A percentile compares a stretch with the other conserved stretches of the same genome.
These are phyloP conservation scores for Amorpha juglandis DNA, from an alignment of 2,888 invertebrate genomes.

Conservation along the genomic window DNA sequence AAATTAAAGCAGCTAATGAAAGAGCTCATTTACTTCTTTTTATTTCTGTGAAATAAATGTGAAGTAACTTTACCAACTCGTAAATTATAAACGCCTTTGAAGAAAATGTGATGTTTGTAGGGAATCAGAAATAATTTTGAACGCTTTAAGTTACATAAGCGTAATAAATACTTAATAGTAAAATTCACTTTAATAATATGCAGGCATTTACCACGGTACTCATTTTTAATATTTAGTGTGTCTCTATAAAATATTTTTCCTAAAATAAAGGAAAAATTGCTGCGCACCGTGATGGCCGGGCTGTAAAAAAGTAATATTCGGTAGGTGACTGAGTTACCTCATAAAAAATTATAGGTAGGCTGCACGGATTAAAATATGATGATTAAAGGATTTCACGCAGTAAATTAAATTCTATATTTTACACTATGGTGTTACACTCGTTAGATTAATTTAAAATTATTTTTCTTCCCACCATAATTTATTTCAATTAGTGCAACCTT, in stretches of 20 bases:
- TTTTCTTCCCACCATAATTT: too few relatives aligned
- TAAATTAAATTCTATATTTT: slow-evolving; percentile 13
- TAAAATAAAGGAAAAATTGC: slow-evolving; percentile 48
- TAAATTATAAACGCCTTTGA: too few relatives aligned
- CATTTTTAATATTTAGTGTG: slow-evolving; percentile 35
- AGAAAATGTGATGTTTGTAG: too few relatives aligned
- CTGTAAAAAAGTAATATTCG: slow-evolving; percentile 64
- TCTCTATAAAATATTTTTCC: slow-evolving; percentile 50
- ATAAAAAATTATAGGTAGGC: slow-evolving; percentile 58
- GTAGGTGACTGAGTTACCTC: slow-evolving; percentile 54
- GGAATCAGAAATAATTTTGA: too few relatives aligned
- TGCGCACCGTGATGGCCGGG: slow-evolving; percentile 55
- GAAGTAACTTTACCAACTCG: neutral
- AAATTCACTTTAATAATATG: too few relatives aligned
- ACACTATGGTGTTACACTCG: neutral
- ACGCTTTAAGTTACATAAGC: too few relatives aligned
- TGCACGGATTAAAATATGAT: slow-evolving; percentile 47
- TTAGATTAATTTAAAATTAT: neutral
- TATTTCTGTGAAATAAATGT: slow-evolving; percentile 16
- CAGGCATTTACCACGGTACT: slow-evolving; percentile 23
- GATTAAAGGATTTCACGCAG: slow-evolving; percentile 32
- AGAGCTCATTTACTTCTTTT: slow-evolving; percentile 10
- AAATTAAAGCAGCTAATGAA: slow-evolving; percentile 11
- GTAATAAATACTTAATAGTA: too few relatives aligned
- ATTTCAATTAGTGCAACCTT: too few relatives aligned